Percentiles rank a stretch among this genome's conserved stretches.
These are phyloP conservation scores for Platycnemis pennipes DNA, from an alignment of 2,888 invertebrate genomes.

Conservation along the genomic window DNA sequence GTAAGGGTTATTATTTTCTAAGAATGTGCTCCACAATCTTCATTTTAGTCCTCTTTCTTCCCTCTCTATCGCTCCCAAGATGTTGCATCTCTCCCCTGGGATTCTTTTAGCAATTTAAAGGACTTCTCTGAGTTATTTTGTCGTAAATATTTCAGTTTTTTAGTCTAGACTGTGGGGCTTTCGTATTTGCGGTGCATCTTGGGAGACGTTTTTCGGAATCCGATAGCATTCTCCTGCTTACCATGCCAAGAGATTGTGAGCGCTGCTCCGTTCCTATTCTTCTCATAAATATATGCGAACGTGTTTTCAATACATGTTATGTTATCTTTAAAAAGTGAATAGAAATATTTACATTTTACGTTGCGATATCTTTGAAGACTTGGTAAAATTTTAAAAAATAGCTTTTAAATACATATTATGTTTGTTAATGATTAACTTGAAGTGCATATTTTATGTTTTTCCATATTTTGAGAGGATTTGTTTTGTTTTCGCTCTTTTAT, in stretches of 20 bases:
- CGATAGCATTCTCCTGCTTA: not conserved
- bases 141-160: constrained; percentile 27
- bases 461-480: too few relatives aligned
- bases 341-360: not conserved
- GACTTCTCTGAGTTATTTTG: not conserved
- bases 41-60: not conserved
- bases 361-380: too few relatives aligned
- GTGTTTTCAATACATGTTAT: not conserved
- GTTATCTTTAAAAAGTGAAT: not conserved
- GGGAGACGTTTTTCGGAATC: not conserved
- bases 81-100: not conserved
- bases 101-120: not conserved
- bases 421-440: too few relatives aligned
- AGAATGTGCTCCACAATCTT: not conserved
- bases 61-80: not conserved
- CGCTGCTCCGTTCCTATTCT: not conserved
- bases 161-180: constrained; percentile 14
- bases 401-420: too few relatives aligned
- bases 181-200: not conserved
- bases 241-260: not conserved
- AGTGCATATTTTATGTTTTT: too few relatives aligned
- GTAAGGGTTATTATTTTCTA: constrained; percentile 12
- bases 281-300: not conserved
- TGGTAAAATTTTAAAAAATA: too few relatives aligned
- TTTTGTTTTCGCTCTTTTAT: too few relatives aligned